Conservation (phyloP, 2,113 vertebrate genomes). For the Cinclus cinclus region DNA sequence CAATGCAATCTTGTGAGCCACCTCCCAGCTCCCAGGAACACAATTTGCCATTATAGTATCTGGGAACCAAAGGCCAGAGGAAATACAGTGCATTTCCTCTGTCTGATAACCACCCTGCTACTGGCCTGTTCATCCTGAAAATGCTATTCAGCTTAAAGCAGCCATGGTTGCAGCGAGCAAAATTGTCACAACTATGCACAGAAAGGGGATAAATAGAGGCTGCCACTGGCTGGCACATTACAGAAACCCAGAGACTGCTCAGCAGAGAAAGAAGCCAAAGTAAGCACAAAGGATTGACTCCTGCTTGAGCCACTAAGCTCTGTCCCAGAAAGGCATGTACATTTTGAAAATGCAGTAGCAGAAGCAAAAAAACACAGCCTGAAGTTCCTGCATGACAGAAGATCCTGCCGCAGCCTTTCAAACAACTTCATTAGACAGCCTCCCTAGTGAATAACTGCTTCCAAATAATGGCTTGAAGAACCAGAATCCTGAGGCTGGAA, state of each 20-base stretch:
- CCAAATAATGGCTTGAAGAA: fast-evolving
- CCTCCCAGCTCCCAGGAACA: constrained; percentile 20
- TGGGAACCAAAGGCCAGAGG: neutral
- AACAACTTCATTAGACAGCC: neutral
- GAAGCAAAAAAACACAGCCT: neutral
- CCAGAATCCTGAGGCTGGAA: neutral
- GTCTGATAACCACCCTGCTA: neutral
- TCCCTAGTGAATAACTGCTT: neutral
- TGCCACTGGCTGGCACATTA: neutral
- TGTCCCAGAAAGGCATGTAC: neutral
- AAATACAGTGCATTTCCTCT: neutral
- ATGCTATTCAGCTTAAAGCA: neutral
- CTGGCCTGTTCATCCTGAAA: neutral
- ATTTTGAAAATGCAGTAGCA: neutral
- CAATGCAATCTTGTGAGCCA: neutral
- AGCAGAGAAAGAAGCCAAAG: neutral
- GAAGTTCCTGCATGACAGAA: neutral
- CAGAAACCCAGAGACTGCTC: neutral
- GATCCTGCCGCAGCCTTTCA: neutral
- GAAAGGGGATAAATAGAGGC: neutral
- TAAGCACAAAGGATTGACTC: neutral
- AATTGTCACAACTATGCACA: neutral
- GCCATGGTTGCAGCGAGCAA: neutral
- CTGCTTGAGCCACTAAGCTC: neutral
- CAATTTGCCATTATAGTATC: neutral